Conservation (phyloP, 2,113 vertebrate species). For the Bos javanicus region DNA sequence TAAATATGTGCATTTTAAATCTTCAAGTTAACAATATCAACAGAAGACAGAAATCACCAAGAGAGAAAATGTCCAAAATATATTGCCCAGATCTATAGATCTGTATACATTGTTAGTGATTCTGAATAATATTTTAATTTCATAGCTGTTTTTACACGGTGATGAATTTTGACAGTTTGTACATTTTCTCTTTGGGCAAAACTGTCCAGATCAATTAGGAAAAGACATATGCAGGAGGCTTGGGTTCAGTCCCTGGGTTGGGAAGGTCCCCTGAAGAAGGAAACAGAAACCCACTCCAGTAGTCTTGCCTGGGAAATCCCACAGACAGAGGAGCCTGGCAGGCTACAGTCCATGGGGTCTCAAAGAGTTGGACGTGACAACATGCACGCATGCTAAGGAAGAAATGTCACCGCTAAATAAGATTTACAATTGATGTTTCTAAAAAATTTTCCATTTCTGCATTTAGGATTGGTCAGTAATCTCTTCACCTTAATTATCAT, state of each 20-base stretch:
- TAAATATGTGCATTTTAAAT: background rate
- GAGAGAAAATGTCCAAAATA: background rate
- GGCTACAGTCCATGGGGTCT: too few relatives aligned
- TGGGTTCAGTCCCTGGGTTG: too few relatives aligned
- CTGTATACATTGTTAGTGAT: background rate
- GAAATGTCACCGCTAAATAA: conserved; percentile 26
- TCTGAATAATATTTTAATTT: background rate
- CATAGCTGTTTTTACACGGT: background rate
- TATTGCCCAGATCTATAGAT: background rate
- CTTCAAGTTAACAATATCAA: background rate
- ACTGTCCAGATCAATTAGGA: conserved; percentile 45
- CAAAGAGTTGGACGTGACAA: background rate
- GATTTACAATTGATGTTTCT: conserved; percentile 17
- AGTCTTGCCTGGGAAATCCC: too few relatives aligned
- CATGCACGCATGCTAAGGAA: background rate
- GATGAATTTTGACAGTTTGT: conserved; percentile 45
- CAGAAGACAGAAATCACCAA: background rate
- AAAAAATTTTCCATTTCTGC: background rate
- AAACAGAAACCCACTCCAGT: too few relatives aligned
- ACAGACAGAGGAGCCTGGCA: too few relatives aligned
- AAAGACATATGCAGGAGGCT: background rate
- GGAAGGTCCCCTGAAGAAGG: too few relatives aligned
- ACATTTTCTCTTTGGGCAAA: background rate
- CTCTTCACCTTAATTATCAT: background rate
- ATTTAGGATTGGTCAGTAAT: background rate